A percentile compares a stretch with the other conserved stretches of the same genome.
phyloP scores from a whole-genome alignment of 2,888 invertebrate species.

The Lasioglossum figueresi region DNA sequence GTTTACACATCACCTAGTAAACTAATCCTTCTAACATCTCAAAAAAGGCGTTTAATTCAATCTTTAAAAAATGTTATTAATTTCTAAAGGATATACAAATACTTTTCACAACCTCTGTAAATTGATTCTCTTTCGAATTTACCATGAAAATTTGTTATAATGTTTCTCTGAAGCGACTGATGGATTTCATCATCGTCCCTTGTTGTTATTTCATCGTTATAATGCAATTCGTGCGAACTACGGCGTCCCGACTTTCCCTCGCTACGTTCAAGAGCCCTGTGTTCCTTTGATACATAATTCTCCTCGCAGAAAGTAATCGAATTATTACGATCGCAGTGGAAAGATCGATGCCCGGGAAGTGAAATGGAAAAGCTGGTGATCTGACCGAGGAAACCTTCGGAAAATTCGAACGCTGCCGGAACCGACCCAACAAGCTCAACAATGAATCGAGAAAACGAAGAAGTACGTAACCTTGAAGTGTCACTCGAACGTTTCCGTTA shows the following conservation, averaged over 20 bases:
- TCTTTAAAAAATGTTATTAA: too few species aligned
- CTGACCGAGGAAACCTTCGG: constrained; percentile 25
- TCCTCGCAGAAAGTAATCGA: constrained; percentile 21
- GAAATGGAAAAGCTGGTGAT: constrained; percentile 42
- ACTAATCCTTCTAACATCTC: too few species aligned
- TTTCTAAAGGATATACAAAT: too few species aligned
- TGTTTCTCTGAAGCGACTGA: too few species aligned
- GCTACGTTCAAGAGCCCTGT: neutral
- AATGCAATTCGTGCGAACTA: constrained; percentile 14
- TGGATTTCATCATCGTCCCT: neutral
- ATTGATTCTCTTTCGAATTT: neutral
- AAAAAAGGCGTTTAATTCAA: too few species aligned
- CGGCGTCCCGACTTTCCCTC: neutral
- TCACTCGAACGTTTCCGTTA: neutral
- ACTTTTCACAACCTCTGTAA: too few species aligned
- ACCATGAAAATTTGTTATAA: too few species aligned
- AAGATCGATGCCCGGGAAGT: constrained; percentile 19
- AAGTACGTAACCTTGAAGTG: constrained; percentile 73
- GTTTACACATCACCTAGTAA: too few species aligned
- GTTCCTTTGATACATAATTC: neutral
- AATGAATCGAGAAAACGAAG: constrained; percentile 82
- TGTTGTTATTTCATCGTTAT: neutral
- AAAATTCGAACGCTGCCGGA: constrained; percentile 16
- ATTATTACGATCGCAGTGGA: constrained; percentile 42
- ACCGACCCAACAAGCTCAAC: constrained; percentile 43